These are phyloP conservation scores for Catharus ustulatus DNA, from an alignment of 2,797 vertebrate species.

Conservation along the genomic window DNA sequence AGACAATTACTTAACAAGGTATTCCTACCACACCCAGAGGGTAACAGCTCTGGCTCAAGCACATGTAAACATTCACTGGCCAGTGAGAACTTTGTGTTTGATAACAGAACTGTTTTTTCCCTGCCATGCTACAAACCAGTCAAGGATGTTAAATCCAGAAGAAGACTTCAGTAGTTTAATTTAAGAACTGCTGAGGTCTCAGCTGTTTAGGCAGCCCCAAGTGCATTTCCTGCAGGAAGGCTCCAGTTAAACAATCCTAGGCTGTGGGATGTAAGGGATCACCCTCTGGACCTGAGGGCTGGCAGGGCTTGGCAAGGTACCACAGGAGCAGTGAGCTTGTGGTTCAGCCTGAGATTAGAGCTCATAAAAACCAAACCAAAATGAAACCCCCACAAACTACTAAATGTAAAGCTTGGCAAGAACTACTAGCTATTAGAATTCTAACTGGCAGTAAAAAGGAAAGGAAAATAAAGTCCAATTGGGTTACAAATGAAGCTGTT, in stretches of 20 bases:
- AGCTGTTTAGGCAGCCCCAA: background rate
- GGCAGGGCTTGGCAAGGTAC: background rate
- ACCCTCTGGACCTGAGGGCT: background rate
- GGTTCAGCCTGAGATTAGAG: constrained; percentile 34
- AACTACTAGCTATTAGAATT: constrained; percentile 13
- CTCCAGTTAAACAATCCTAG: background rate
- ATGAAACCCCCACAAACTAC: background rate
- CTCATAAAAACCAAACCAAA: background rate
- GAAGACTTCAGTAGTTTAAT: background rate
- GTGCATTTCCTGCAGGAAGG: background rate
- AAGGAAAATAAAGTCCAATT: constrained; percentile 24
- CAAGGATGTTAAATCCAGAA: background rate
- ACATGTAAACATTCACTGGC: background rate
- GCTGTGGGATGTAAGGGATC: background rate
- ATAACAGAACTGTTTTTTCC: background rate
- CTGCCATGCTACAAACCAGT: background rate
- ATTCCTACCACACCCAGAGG: background rate
- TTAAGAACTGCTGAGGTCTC: background rate
- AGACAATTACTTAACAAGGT: background rate
- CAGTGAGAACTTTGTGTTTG: background rate
- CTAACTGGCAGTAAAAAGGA: constrained; percentile 37
- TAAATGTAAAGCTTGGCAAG: constrained; percentile 40
- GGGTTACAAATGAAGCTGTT: constrained; percentile 26
- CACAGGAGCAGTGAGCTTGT: background rate
- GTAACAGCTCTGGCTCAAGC: background rate